These are phyloP conservation scores for Electrophaes corylata DNA, from an alignment of 2,888 invertebrate genomes.

Conservation along the genomic window DNA sequence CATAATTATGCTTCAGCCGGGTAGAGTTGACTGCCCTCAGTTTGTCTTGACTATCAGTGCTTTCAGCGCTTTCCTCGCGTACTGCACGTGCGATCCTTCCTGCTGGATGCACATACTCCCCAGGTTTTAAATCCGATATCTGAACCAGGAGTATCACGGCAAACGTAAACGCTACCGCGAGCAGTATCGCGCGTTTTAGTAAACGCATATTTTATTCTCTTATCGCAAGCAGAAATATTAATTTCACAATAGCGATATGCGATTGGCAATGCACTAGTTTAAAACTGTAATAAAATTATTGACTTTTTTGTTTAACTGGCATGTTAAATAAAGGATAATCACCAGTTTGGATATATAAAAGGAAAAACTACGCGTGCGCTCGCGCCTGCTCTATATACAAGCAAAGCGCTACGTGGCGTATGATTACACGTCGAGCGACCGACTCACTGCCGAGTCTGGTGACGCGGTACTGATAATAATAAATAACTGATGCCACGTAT, in stretches of 20 bases:
- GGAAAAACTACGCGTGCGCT: conserved; percentile 19
- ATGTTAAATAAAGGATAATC: not conserved
- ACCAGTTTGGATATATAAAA: not conserved
- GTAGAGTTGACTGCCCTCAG: conserved; percentile 14
- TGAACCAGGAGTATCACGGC: conserved; percentile 50
- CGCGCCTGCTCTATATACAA: conserved; percentile 11
- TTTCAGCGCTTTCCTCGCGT: conserved; percentile 11
- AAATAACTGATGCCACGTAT: conserved; percentile 12
- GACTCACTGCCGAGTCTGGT: conserved; percentile 25
- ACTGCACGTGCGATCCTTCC: conserved; percentile 34
- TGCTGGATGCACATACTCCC: conserved; percentile 35
- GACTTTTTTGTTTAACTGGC: not conserved
- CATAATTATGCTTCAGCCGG: conserved; percentile 32
- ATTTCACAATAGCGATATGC: conserved; percentile 12
- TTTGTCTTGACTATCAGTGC: not conserved
- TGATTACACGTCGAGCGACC: conserved; percentile 24
- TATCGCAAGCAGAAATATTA: conserved; percentile 15
- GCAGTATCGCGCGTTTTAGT: conserved; percentile 48
- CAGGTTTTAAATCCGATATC: conserved; percentile 43
- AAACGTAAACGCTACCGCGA: conserved; percentile 45
- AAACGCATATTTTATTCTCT: conserved; percentile 52
- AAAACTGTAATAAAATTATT: conserved; percentile 4
- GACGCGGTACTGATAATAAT: conserved; percentile 17
- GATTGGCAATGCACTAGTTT: conserved; percentile 17
- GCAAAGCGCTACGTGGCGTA: conserved; percentile 23